Base-by-base conservation (phyloP, 2,888 invertebrate species). In the Eupithecia pulchellata region DNA sequence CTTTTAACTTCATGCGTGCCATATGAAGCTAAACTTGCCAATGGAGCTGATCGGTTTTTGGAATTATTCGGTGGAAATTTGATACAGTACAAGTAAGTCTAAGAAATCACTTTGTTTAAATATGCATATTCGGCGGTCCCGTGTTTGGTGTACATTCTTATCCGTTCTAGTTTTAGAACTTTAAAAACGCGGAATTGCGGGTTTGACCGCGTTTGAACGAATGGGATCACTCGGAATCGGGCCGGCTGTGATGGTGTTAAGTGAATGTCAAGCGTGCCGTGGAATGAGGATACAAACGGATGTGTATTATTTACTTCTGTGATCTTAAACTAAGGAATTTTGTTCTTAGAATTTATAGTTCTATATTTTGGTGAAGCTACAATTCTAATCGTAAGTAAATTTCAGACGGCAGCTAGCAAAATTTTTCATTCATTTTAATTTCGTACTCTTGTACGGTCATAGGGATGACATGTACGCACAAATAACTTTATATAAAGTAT, bases 81-180 rank as follows among this genome's bases (percentile, higher is more conserved):
- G 5, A 6, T 39, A 6, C 5, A 5, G 1, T 42, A n/a, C 6
- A n/a, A n/a, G 42, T 39, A 39, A 39, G 17, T n/a, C n/a, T n/a
- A 2, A n/a, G 6, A 42, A 42, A 42, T n/a, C 42, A 42, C n/a
- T 42, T 42, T 42, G 1, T 42, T 39, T 39, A 4, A 39, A 42
- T 42, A n/a, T n/a, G n/a, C n/a, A 3, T 52, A 52, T 25, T 20
- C 25, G 25, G 11, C 11, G 4, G 4, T 47, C 9, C 11, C 25
- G 25, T 4, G 25, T 52, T 25, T 4, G 4, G 75, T 52, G 60
- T 64, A 69, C 72, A 70, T 69, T 74, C 72, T 66, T 69, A 76
- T 75, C 73, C 75, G 57, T 66, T 68, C 69, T 65, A 69, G 60
- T 71, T 78, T 69, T 72, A 71, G 72, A 77, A 72, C 70, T 74